These are phyloP conservation scores for Ibycter americanus DNA, from an alignment of 2,797 vertebrate genomes.

Conservation along the genomic window DNA sequence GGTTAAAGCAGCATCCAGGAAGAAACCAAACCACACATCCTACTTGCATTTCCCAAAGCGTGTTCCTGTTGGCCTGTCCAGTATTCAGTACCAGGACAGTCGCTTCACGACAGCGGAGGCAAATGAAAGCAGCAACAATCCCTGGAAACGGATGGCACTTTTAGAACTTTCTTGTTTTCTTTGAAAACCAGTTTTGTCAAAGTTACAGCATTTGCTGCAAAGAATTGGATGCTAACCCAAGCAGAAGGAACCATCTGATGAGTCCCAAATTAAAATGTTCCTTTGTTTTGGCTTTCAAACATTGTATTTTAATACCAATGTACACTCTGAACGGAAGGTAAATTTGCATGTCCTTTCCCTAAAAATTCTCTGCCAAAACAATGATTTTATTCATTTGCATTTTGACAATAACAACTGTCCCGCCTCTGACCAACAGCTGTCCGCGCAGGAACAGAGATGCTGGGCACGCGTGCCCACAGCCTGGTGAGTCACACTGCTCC, in stretches of 20 bases:
- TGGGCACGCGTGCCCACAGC: neutral
- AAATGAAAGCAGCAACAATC: neutral
- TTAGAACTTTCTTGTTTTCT: constrained; percentile 2
- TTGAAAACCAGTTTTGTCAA: neutral
- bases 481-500: neutral
- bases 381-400: constrained; percentile 58
- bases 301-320: constrained; percentile 25
- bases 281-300: constrained; percentile 33
- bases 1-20: neutral
- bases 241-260: constrained; percentile 55
- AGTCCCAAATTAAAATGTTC: constrained; percentile 55
- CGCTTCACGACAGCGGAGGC: neutral
- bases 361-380: constrained; percentile 34
- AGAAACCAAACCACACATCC: neutral
- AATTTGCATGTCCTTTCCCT: constrained; percentile 63
- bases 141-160: neutral
- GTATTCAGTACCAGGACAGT: neutral
- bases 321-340: constrained; percentile 8
- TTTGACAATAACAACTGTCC: constrained; percentile 26
- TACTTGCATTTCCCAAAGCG: neutral
- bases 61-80: neutral
- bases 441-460: neutral
- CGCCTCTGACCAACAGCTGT: constrained; percentile 47
- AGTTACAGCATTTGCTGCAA: neutral
- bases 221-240: constrained; percentile 17